phyloP scores from a whole-genome alignment of 2,797 vertebrate genomes.

The Clarias platycephalus region DNA sequence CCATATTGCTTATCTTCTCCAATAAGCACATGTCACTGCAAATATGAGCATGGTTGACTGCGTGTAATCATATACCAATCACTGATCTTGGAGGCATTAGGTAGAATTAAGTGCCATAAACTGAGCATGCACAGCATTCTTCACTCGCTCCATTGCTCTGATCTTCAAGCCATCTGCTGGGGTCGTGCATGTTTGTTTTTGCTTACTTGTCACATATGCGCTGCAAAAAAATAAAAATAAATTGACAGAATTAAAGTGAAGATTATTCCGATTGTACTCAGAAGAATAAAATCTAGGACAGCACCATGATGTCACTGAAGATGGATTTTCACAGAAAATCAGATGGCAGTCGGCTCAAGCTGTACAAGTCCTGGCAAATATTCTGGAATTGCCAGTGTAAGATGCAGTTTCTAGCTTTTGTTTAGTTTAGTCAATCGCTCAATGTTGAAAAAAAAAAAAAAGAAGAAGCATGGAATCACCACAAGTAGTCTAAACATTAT shows the following conservation, averaged over 20 bases:
- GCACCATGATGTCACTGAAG: not conserved
- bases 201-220: slow-evolving; percentile 34
- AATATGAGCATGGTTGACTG: slow-evolving; percentile 40
- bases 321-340: not conserved
- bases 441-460: no score
- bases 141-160: slow-evolving; percentile 13
- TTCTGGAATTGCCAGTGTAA: no score
- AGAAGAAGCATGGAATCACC: no score
- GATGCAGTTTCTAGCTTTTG: no score
- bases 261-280: not conserved
- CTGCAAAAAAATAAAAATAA: slow-evolving; percentile 25
- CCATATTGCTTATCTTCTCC: slow-evolving; percentile 45
- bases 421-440: no score
- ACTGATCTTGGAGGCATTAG: slow-evolving; percentile 32
- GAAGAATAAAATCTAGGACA: not conserved
- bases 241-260: slow-evolving; percentile 11
- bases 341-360: not conserved
- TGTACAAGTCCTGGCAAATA: not conserved
- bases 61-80: slow-evolving; percentile 52
- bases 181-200: slow-evolving; percentile 24
- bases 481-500: no score
- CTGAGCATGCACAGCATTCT: slow-evolving; percentile 37
- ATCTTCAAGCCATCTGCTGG: slow-evolving; percentile 36
- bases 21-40: slow-evolving; percentile 49
- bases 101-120: slow-evolving; percentile 19